Base-by-base conservation (phyloP, 1,140 invertebrate species). In the Tyrophagus putrescentiae region DNA sequence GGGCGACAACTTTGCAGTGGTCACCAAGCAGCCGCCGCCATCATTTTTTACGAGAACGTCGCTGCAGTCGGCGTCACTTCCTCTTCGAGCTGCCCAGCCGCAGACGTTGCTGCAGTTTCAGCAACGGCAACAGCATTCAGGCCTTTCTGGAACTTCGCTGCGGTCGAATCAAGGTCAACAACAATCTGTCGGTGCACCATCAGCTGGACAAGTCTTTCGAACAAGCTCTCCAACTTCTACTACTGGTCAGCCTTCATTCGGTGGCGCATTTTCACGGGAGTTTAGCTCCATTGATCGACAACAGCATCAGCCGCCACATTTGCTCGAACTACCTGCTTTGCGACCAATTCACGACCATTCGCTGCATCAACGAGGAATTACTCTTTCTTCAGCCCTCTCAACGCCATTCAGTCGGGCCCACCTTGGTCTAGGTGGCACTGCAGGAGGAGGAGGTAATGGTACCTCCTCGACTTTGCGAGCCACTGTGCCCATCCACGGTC, bases 281-380 rank as follows among this genome's bases (percentile, higher is more conserved):
- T 18, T 48, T 7, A 48, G 45, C 21, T 48, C 45, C 23, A 48
- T 48, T 42, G 25, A 42, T 42, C 2, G 18, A 42, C 13, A 50
- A 21, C 41, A 42, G 18, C 6, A n/a, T n/a, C n/a, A n/a, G n/a
- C n/a, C 23, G 3, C 13, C 58, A 65, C 72, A 81, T 3, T 62
- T 67, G 9, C 80, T 81, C 64, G 83, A 85, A 65, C 68, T 85
- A 63, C 84, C 83, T 0, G 80, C 82, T 0, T 67, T 85, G 41
- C 75, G 81, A 44, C 81, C 82, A 9, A 83, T 85, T 32, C 82
- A 84, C 64, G 82, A 84, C 64, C 82, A 84, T n/a, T 27, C 63
- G 23, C 28, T 27, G 25, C 7, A 39, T 57, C 54, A 39, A 6
- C 56, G 27, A 21, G 36, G 36, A 13, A 13, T 13, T 13, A 39